These are phyloP conservation scores for Antheraea assamensis DNA, from an alignment of 2,888 invertebrate genomes.

Conservation along the genomic window DNA sequence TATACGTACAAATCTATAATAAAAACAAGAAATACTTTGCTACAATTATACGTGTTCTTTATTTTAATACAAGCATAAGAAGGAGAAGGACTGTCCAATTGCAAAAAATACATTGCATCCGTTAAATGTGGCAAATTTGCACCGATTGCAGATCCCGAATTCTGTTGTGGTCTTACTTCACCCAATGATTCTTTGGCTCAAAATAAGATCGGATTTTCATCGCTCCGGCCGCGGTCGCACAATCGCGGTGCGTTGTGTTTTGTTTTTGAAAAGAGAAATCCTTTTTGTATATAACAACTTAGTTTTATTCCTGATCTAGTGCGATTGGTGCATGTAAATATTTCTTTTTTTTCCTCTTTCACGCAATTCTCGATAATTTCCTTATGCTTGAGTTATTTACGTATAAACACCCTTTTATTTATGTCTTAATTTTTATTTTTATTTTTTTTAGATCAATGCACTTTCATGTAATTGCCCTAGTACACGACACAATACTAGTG, in stretches of 20 bases:
- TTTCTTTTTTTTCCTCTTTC: constrained; percentile 38
- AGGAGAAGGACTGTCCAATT: background rate
- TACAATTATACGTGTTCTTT: background rate
- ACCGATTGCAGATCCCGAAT: constrained; percentile 91
- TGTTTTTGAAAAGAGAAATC: constrained; percentile 81
- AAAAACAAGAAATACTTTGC: background rate
- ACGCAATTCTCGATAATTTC: constrained; percentile 29
- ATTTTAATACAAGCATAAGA: background rate
- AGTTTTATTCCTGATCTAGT: constrained; percentile 51
- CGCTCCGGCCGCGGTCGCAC: constrained; percentile 81
- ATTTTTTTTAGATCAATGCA: constrained; percentile 42
- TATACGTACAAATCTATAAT: background rate
- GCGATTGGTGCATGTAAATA: constrained; percentile 51
- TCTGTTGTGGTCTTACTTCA: constrained; percentile 92
- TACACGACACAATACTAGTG: constrained; percentile 17
- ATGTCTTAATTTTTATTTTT: constrained; percentile 27
- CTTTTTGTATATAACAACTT: constrained; percentile 50
- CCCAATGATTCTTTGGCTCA: constrained; percentile 88
- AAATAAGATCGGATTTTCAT: constrained; percentile 79
- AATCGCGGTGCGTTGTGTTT: constrained; percentile 84
- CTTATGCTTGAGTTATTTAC: constrained; percentile 48
- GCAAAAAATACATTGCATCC: background rate
- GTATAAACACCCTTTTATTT: constrained; percentile 35
- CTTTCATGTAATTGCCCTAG: constrained; percentile 40
- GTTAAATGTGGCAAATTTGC: background rate